These are phyloP conservation scores for Chrysodeixis includens DNA, from an alignment of 2,888 invertebrate genomes.

Conservation along the genomic window DNA sequence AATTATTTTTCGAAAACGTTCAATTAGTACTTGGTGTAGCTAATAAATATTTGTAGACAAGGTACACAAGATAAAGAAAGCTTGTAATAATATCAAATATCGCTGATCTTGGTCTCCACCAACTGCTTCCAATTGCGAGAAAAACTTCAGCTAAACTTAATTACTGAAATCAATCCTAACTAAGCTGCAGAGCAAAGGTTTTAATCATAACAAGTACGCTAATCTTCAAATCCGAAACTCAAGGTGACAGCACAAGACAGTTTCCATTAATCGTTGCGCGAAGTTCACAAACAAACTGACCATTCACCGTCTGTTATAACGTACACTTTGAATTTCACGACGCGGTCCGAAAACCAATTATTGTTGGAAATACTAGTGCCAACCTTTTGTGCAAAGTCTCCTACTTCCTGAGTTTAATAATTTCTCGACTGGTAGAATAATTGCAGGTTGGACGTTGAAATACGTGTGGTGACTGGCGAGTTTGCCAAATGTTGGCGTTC, in stretches of 20 bases:
- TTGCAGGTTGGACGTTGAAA: conserved; percentile 61
- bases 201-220: conserved; percentile 35
- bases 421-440: conserved; percentile 61
- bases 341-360: conserved; percentile 74
- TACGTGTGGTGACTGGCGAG: conserved; percentile 51
- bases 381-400: conserved; percentile 59
- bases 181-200: conserved; percentile 21
- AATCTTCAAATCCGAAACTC: conserved; percentile 39
- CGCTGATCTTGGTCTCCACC: too few species aligned
- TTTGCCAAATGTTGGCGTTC: conserved; percentile 49
- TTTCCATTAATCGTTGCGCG: conserved; percentile 50
- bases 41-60: too few species aligned
- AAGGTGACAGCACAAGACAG: conserved; percentile 57
- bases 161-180: neutral
- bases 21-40: too few species aligned
- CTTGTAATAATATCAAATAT: too few species aligned
- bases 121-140: too few species aligned
- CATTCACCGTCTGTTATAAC: conserved; percentile 50
- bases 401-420: conserved; percentile 65
- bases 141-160: neutral
- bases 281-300: conserved; percentile 59
- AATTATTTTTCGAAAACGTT: too few species aligned
- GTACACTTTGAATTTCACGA: conserved; percentile 61
- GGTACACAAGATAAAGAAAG: too few species aligned
- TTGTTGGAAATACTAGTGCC: conserved; percentile 66